Percentiles rank a stretch among this genome's conserved stretches.
These are phyloP conservation scores for Potamilus streckersoni DNA, from an alignment of 1,140 invertebrate species.

Conservation along the genomic window DNA sequence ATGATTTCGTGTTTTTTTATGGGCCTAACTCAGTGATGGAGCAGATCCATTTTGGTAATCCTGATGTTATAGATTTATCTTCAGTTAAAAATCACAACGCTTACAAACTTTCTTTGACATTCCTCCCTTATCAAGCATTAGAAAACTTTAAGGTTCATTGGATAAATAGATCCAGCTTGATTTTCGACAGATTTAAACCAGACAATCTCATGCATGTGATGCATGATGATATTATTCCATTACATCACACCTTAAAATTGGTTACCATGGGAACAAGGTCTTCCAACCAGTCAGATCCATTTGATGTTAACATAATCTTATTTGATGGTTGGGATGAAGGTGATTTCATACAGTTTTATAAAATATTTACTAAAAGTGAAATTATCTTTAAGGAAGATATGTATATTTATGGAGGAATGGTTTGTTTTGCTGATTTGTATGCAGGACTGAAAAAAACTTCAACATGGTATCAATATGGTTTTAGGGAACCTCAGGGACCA, in stretches of 20 bases:
- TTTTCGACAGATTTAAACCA: constrained; percentile 70
- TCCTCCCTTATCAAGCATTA: constrained; percentile 48
- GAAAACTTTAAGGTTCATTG: constrained; percentile 31
- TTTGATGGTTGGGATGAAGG: constrained; percentile 43
- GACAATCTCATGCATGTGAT: constrained; percentile 74
- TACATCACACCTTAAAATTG: constrained; percentile 65
- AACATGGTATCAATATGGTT: constrained; percentile 73
- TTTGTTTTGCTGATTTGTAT: constrained; percentile 67
- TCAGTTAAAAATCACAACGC: constrained; percentile 64
- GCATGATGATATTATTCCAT: constrained; percentile 73
- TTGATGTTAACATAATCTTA: constrained; percentile 52
- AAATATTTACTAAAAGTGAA: constrained; percentile 36
- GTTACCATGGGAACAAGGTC: constrained; percentile 11
- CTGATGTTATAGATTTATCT: constrained; percentile 57
- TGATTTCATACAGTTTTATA: constrained; percentile 51
- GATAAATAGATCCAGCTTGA: constrained; percentile 39
- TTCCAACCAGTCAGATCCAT: constrained; percentile 7
- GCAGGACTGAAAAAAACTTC: constrained; percentile 67
- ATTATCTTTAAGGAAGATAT: constrained; percentile 38
- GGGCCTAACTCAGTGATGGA: constrained; percentile 25
- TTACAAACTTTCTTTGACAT: constrained; percentile 53
- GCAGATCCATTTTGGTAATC: constrained; percentile 10
- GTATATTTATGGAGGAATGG: constrained; percentile 14
- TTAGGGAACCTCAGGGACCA: constrained; percentile 68
- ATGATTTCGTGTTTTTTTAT: constrained; percentile 63